These are phyloP conservation scores for Ranitomeya variabilis DNA, from an alignment of 2,113 vertebrate species.

Conservation along the genomic window DNA sequence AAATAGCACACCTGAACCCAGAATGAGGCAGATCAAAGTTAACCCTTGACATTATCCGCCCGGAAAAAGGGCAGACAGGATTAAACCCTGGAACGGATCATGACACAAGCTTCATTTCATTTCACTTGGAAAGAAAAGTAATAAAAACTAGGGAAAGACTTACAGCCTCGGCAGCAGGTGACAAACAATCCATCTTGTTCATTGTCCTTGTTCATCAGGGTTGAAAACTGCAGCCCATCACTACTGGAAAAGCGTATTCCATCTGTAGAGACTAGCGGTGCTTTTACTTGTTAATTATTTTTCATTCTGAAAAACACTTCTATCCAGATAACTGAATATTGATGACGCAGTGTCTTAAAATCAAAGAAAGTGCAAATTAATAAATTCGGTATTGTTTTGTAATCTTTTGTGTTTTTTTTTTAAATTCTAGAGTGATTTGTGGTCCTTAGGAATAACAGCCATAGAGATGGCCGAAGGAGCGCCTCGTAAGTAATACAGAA, in stretches of 20 bases:
- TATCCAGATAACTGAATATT: constrained; percentile 21
- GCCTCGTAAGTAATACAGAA: constrained; percentile 86
- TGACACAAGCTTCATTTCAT: constrained; percentile 25
- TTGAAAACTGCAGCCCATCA: constrained; percentile 27
- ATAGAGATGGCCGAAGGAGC: constrained; percentile 99
- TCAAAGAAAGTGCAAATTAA: not conserved
- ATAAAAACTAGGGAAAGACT: not conserved
- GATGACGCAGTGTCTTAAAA: not conserved
- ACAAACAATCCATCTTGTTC: constrained; percentile 43
- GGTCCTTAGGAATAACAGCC: constrained; percentile 96
- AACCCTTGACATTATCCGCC: too few relatives aligned
- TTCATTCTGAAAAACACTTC: constrained; percentile 33
- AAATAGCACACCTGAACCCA: too few relatives aligned
- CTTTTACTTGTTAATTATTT: constrained; percentile 30
- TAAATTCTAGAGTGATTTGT: constrained; percentile 91
- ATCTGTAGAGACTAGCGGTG: not conserved
- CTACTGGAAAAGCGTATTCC: constrained; percentile 27
- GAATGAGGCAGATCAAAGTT: too few relatives aligned
- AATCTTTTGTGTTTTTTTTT: constrained; percentile 57
- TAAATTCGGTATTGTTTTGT: not conserved
- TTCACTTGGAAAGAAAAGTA: not conserved
- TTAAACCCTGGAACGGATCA: too few relatives aligned
- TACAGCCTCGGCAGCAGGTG: not conserved
- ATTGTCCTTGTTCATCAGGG: constrained; percentile 36
- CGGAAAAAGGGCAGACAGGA: too few relatives aligned